These are phyloP conservation scores for Nephotettix cincticeps DNA, from an alignment of 1,140 invertebrate genomes.

Conservation along the genomic window DNA sequence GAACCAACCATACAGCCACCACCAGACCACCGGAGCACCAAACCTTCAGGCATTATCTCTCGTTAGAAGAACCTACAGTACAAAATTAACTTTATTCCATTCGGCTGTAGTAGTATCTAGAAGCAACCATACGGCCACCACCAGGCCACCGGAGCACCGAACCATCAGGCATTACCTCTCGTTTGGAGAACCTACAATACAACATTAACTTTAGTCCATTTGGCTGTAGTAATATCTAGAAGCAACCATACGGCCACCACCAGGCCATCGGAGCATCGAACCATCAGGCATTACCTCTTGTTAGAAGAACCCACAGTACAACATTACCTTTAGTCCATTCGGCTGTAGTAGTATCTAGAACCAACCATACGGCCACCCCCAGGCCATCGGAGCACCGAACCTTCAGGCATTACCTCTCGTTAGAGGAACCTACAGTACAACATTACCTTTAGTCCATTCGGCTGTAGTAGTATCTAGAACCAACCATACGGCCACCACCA, in stretches of 20 bases:
- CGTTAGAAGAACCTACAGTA: no score
- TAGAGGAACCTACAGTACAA: neutral
- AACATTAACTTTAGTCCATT: no score
- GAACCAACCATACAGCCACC: constrained; percentile 12
- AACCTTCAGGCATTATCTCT: constrained; percentile 21
- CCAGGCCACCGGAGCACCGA: neutral
- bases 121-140: neutral
- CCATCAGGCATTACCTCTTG: constrained; percentile 20
- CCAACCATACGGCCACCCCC: constrained; percentile 19
- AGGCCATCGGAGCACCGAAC: constrained; percentile 21
- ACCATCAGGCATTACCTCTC: constrained; percentile 18
- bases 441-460: constrained; percentile 49
- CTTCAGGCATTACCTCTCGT: constrained; percentile 23
- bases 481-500: constrained; percentile 18
- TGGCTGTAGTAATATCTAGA: no score
- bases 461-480: constrained; percentile 40
- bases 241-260: constrained; percentile 19
- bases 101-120: neutral
- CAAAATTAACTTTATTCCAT: neutral
- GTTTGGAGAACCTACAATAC: no score
- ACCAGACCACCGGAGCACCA: constrained; percentile 9
- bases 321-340: no score
- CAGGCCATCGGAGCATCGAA: constrained; percentile 7
- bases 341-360: constrained; percentile 40
- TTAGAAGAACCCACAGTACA: no score